Percentiles rank a stretch among this genome's conserved stretches.
Conservation (phyloP, 2,797 vertebrate genomes). For the Hippocampus kuda region DNA sequence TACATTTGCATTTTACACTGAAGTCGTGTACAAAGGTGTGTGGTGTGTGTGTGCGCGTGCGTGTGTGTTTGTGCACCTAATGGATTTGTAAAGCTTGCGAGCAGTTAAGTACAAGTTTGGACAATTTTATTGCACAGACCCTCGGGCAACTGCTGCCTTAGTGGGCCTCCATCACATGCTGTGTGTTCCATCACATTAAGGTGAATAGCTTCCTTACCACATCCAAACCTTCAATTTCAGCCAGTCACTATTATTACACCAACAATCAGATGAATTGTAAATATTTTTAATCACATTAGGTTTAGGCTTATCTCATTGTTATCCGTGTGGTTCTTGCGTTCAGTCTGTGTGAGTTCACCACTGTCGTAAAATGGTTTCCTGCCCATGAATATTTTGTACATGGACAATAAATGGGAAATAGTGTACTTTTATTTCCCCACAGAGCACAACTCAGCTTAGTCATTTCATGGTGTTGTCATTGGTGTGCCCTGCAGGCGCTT, state of each 20-base stretch:
- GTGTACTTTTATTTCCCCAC: not conserved
- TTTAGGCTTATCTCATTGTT: too few relatives aligned
- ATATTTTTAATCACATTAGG: not conserved
- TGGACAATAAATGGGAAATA: not conserved
- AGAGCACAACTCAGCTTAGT: too few relatives aligned
- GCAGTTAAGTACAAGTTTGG: not conserved
- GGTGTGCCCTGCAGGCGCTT: constrained; percentile 59
- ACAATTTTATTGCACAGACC: not conserved
- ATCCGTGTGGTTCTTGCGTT: not conserved
- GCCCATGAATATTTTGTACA: not conserved
- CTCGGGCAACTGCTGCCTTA: not conserved
- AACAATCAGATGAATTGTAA: not conserved
- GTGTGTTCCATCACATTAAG: not conserved
- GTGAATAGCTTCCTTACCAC: not conserved
- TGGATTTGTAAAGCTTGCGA: not conserved
- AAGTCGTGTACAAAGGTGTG: not conserved
- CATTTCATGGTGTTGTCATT: not conserved
- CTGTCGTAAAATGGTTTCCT: not conserved
- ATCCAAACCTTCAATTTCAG: not conserved
- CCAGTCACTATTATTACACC: not conserved
- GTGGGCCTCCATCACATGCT: not conserved
- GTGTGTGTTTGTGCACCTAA: not conserved
- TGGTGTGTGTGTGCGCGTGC: not conserved
- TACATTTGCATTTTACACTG: not conserved
- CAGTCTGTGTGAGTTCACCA: not conserved